These are phyloP conservation scores for Antheraea mylitta DNA, from an alignment of 1,140 invertebrate species.

Conservation along the genomic window DNA sequence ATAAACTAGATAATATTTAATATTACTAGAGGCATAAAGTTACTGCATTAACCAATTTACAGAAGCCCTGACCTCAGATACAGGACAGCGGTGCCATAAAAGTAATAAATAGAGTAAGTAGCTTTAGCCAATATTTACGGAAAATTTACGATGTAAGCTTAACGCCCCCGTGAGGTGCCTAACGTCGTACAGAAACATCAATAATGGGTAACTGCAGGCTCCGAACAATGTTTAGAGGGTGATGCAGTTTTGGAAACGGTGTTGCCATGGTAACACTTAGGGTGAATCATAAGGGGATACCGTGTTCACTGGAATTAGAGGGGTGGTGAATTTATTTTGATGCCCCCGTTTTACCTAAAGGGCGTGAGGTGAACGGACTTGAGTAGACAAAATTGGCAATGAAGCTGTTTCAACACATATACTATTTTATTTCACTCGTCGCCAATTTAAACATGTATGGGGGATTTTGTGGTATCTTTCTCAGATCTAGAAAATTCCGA, in stretches of 20 bases:
- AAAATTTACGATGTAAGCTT: conserved; percentile 41
- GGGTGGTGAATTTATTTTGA: conserved; percentile 67
- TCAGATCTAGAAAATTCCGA: too few species aligned
- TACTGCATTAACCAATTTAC: conserved; percentile 37
- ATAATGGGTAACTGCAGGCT: conserved; percentile 42
- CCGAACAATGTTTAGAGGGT: conserved; percentile 34
- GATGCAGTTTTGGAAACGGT: conserved; percentile 54
- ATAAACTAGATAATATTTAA: not conserved
- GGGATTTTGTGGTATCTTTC: too few species aligned
- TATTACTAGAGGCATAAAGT: conserved; percentile 10
- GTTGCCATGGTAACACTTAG: conserved; percentile 62
- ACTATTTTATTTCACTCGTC: not conserved
- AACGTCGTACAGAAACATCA: conserved; percentile 37
- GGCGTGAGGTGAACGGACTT: conserved; percentile 69
- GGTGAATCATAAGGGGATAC: conserved; percentile 63
- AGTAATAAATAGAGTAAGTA: conserved; percentile 47
- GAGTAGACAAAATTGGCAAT: conserved; percentile 1
- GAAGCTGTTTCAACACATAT: conserved; percentile 12
- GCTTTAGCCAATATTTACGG: conserved; percentile 48
- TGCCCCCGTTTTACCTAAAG: conserved; percentile 58
- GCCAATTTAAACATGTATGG: too few species aligned
- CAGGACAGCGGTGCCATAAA: conserved; percentile 36
- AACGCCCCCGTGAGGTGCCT: conserved; percentile 32
- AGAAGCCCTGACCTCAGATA: conserved; percentile 38
- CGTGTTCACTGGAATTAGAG: conserved; percentile 60